Conservation (phyloP, 2,888 invertebrate genomes). For the Drosophila niveifrons region DNA sequence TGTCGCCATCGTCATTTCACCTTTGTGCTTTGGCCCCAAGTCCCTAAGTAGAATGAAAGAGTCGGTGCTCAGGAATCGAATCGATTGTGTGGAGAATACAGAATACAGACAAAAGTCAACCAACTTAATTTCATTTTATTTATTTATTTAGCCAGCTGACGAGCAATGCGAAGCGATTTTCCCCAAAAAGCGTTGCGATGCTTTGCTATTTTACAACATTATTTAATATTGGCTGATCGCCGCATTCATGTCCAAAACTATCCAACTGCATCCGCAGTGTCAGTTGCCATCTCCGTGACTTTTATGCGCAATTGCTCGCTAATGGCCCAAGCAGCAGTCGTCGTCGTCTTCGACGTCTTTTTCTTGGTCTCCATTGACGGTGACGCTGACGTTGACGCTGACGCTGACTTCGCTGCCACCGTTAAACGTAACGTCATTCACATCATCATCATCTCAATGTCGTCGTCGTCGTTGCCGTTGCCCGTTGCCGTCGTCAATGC, state of each 20-base stretch:
- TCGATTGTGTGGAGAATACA: slow-evolving; percentile 43
- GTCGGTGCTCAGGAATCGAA: slow-evolving; percentile 40
- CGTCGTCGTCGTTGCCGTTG: slow-evolving; percentile 41
- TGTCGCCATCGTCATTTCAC: slow-evolving; percentile 68
- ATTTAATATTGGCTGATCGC: slow-evolving; percentile 78
- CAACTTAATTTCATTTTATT: slow-evolving; percentile 76
- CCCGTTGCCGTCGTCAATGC: slow-evolving; percentile 28
- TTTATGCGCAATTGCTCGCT: slow-evolving; percentile 79
- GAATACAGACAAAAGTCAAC: slow-evolving; percentile 58
- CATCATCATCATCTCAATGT: slow-evolving; percentile 64
- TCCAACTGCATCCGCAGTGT: slow-evolving; percentile 50
- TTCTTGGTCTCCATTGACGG: not conserved
- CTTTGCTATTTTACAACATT: slow-evolving; percentile 75
- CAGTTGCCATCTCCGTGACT: slow-evolving; percentile 65
- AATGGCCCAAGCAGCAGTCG: slow-evolving; percentile 63
- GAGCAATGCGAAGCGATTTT: slow-evolving; percentile 47
- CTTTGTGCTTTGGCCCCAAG: slow-evolving; percentile 65
- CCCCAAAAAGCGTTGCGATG: slow-evolving; percentile 63
- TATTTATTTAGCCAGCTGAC: slow-evolving; percentile 67
- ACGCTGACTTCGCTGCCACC: slow-evolving; percentile 43
- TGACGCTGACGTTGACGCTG: slow-evolving; percentile 12
- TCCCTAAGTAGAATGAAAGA: not conserved
- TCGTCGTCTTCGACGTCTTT: slow-evolving; percentile 2
- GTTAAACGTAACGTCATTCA: slow-evolving; percentile 73
- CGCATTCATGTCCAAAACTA: slow-evolving; percentile 52